These are phyloP conservation scores for Nephrotoma guestfalica DNA, from an alignment of 2,888 invertebrate genomes.

Conservation along the genomic window DNA sequence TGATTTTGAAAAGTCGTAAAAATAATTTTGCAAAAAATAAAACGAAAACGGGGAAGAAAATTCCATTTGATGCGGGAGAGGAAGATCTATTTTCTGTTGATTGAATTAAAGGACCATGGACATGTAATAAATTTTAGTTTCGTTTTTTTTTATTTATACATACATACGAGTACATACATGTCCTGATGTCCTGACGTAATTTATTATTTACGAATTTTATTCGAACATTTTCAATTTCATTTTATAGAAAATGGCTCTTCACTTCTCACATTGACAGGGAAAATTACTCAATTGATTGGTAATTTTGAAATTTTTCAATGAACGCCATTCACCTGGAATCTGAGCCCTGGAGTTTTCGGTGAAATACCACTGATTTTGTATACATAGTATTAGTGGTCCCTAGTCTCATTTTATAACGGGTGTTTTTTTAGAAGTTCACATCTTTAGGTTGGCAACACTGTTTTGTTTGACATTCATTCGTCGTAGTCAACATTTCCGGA, in stretches of 20 bases:
- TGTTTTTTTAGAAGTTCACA: too few species aligned
- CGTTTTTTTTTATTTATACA: background rate
- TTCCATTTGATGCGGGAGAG: background rate
- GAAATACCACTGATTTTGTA: too few species aligned
- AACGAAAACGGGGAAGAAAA: background rate
- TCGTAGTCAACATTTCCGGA: too few species aligned
- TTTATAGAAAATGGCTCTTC: background rate
- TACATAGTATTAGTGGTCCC: too few species aligned
- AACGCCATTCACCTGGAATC: too few species aligned
- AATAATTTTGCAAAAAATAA: background rate
- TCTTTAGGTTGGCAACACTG: too few species aligned
- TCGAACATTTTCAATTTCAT: background rate
- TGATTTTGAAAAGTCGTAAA: background rate
- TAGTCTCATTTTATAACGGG: too few species aligned
- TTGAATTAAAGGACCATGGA: background rate
- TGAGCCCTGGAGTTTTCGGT: too few species aligned
- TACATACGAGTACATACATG: background rate
- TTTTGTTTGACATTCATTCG: too few species aligned
- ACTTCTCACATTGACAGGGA: background rate
- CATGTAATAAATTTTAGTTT: background rate
- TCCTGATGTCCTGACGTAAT: background rate
- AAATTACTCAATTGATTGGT: background rate
- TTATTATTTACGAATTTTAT: background rate
- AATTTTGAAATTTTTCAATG: background rate
- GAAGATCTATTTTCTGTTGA: background rate